A percentile compares a stretch with the other conserved stretches of the same genome.
Evolutionary conservation across 2,797 vertebrate genomes (phyloP).

Genomic region (Cirrhinus molitorella): DNA sequence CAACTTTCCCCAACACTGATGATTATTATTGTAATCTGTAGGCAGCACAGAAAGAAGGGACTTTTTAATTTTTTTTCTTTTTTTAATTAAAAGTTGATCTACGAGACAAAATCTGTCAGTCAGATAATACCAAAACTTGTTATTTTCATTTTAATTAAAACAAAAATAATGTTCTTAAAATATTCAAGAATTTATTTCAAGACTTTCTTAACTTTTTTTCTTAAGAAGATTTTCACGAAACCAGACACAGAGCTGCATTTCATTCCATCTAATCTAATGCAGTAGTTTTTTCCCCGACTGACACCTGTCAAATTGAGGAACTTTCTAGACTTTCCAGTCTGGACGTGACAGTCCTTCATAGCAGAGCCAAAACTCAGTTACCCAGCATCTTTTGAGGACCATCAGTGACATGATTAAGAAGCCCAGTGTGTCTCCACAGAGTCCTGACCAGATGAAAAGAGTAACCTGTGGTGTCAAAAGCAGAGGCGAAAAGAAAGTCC

Average conservation of each 20-base stretch:
- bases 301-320: conserved; percentile 3
- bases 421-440: conserved; percentile 61
- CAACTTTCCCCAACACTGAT: too few species aligned
- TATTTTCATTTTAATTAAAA: not conserved
- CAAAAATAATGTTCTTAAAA: not conserved
- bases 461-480: conserved; percentile 68
- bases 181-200: not conserved
- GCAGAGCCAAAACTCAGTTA: not conserved
- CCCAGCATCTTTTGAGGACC: conserved; percentile 11
- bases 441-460: conserved; percentile 64
- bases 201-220: not conserved
- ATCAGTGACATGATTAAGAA: conserved; percentile 47
- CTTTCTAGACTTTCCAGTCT: not conserved
- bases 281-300: not conserved
- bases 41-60: not conserved
- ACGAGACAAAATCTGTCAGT: not conserved
- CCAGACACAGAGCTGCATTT: not conserved
- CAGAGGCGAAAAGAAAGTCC: conserved; percentile 59
- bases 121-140: not conserved
- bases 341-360: conserved; percentile 14
- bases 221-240: not conserved
- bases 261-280: not conserved
- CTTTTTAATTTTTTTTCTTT: not conserved
- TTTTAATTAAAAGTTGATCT: not conserved
- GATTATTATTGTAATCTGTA: too few species aligned